Percentiles rank a stretch among this genome's conserved stretches.
These are phyloP conservation scores for Discoglossus pictus DNA, from an alignment of 2,797 vertebrate genomes.

Conservation along the genomic window DNA sequence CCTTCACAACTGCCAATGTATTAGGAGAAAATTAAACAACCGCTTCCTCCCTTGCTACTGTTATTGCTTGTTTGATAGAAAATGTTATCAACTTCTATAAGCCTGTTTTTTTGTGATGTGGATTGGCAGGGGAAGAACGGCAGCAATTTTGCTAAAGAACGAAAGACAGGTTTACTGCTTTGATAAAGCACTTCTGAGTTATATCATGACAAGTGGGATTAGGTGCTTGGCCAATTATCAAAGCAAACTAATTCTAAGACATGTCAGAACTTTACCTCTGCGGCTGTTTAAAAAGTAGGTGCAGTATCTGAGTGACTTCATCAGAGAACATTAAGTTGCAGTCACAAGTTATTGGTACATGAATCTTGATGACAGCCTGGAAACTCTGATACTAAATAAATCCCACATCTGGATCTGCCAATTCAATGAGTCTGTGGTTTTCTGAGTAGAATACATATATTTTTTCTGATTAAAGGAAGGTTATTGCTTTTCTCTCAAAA, in stretches of 20 bases:
- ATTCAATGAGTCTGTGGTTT: no score
- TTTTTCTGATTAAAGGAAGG: no score
- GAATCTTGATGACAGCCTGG: no score
- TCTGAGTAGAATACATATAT: no score
- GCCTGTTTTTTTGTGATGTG: background rate
- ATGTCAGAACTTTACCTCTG: constrained; percentile 62
- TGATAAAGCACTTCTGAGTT: constrained; percentile 58
- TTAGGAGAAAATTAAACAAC: background rate
- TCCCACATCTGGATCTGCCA: no score
- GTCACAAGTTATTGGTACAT: no score
- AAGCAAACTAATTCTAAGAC: constrained; percentile 65
- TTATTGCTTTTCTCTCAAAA: no score
- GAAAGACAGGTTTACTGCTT: constrained; percentile 50
- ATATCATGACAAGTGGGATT: constrained; percentile 53
- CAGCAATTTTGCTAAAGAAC: background rate
- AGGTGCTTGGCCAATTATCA: constrained; percentile 64
- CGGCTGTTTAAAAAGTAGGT: constrained; percentile 58
- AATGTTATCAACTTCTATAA: constrained; percentile 14
- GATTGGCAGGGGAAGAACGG: constrained; percentile 35
- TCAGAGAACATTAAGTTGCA: background rate
- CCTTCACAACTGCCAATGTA: background rate
- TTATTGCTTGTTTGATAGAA: constrained; percentile 12
- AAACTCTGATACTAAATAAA: no score
- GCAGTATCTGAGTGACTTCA: constrained; percentile 45
- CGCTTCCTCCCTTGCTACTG: background rate